A percentile compares a stretch with the other conserved stretches of the same genome.
Evolutionary conservation across 1,140 invertebrate species (phyloP).

Genomic region (Danaus melanippus): DNA sequence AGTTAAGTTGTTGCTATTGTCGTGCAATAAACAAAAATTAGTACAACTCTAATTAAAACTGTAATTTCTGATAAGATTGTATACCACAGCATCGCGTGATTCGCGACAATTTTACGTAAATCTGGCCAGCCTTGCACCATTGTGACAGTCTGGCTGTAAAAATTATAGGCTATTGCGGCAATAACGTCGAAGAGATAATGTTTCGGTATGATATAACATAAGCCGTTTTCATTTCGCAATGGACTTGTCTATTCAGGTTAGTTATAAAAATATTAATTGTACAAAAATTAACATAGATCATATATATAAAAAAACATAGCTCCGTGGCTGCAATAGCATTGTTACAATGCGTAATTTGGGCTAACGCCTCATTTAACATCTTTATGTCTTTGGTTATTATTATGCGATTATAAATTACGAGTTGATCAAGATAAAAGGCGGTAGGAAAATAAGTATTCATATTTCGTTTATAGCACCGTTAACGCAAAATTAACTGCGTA

Average conservation of each 20-base stretch:
- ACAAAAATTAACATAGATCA: slow-evolving; percentile 34
- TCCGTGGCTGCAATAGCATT: slow-evolving; percentile 25
- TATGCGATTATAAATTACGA: slow-evolving; percentile 52
- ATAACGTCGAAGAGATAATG: background rate
- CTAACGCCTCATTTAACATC: slow-evolving; percentile 49
- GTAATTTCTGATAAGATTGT: slow-evolving; percentile 34
- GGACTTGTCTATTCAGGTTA: too few species aligned
- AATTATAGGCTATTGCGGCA: background rate
- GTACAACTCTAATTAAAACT: slow-evolving; percentile 51
- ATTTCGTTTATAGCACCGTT: slow-evolving; percentile 36
- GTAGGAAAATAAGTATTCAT: slow-evolving; percentile 40
- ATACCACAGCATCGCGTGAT: slow-evolving; percentile 48
- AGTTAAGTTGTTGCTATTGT: slow-evolving; percentile 26
- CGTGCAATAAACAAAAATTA: slow-evolving; percentile 52
- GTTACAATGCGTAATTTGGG: slow-evolving; percentile 39
- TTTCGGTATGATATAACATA: slow-evolving; percentile 2
- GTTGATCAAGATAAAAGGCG: slow-evolving; percentile 38
- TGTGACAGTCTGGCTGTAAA: slow-evolving; percentile 10
- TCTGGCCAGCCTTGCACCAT: slow-evolving; percentile 21
- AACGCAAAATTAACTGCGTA: slow-evolving; percentile 40
- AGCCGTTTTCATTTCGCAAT: too few species aligned
- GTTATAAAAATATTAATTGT: too few species aligned
- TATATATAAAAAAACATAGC: slow-evolving; percentile 26
- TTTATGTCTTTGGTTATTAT: slow-evolving; percentile 51
- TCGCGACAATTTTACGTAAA: slow-evolving; percentile 35